Percentiles rank a stretch among this genome's conserved stretches.
phyloP scores from a whole-genome alignment of 2,113 vertebrate species.

The Cairina moschata region DNA sequence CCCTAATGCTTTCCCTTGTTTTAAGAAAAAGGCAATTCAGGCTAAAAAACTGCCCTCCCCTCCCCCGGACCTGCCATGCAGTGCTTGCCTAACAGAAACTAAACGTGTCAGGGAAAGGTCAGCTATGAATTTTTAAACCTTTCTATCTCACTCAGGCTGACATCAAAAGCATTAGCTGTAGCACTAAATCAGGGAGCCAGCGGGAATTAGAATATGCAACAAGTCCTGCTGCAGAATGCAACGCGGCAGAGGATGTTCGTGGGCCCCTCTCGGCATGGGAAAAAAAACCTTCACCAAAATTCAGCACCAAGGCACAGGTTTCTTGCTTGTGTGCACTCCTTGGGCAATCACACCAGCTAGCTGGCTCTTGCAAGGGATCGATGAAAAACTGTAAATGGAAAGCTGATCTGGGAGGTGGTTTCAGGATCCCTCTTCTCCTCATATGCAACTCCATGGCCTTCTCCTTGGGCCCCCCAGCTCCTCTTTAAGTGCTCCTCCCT shows the following conservation, averaged over 20 bases:
- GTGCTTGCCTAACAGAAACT: slow-evolving; percentile 6
- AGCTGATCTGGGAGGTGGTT: not conserved
- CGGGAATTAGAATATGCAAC: slow-evolving; percentile 64
- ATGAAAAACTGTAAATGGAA: not conserved
- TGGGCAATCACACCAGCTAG: not conserved
- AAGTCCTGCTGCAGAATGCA: not conserved
- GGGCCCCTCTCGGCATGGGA: not conserved
- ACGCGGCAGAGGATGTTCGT: not conserved
- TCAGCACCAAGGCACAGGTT: not conserved
- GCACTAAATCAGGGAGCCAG: slow-evolving; percentile 56
- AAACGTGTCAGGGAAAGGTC: slow-evolving; percentile 64
- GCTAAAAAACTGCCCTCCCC: not conserved
- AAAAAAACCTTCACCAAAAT: not conserved
- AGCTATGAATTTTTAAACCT: slow-evolving; percentile 69
- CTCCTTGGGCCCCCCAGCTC: not conserved
- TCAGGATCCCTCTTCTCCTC: not conserved
- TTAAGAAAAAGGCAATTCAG: slow-evolving; percentile 46
- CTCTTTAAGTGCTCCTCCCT: not conserved
- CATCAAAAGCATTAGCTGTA: slow-evolving; percentile 63
- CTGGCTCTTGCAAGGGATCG: not conserved
- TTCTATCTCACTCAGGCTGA: slow-evolving; percentile 59
- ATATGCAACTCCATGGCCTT: not conserved
- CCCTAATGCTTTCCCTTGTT: not conserved
- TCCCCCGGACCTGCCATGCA: not conserved
- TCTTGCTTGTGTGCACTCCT: not conserved